Evolutionary conservation across 2,888 invertebrate genomes (phyloP).

Genomic region (Drosophila conformis): DNA sequence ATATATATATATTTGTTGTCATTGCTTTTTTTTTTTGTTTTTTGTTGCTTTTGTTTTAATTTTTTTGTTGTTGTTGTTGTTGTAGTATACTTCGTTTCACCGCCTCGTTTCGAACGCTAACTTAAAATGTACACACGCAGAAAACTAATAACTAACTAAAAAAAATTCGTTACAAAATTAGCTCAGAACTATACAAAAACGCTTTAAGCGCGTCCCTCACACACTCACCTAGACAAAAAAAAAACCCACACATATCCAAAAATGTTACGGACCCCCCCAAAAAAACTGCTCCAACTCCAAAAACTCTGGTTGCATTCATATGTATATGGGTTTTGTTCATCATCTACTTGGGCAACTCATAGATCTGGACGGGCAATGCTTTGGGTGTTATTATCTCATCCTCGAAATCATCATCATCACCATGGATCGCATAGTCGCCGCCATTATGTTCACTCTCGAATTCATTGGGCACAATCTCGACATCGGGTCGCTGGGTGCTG

Average conservation of each 20-base stretch:
- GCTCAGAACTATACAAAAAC: constrained; percentile 77
- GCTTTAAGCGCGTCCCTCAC: constrained; percentile 63
- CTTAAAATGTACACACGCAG: constrained; percentile 66
- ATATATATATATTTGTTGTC: constrained; percentile 44
- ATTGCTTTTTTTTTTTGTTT: constrained; percentile 19
- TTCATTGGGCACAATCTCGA: constrained; percentile 84
- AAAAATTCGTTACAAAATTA: constrained; percentile 72
- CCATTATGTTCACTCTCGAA: constrained; percentile 83
- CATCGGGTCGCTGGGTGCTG: constrained; percentile 81
- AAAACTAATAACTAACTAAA: constrained; percentile 71
- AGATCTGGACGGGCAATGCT: constrained; percentile 84
- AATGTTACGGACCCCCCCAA: constrained; percentile 39
- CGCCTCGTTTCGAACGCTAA: constrained; percentile 72
- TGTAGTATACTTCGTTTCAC: constrained; percentile 76
- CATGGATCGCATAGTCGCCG: constrained; percentile 82
- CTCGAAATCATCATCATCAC: constrained; percentile 84
- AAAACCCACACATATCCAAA: constrained; percentile 45
- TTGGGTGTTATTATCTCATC: constrained; percentile 85
- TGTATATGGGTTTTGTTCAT: neutral
- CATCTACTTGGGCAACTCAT: constrained; percentile 83
- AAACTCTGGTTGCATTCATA: neutral
- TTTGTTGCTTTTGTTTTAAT: neutral
- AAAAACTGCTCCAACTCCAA: neutral
- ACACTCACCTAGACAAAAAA: neutral
- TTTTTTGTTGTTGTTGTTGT: constrained; percentile 17